These are phyloP conservation scores for Tarsius wallacei DNA, from an alignment of 2,797 vertebrate species.

Conservation along the genomic window DNA sequence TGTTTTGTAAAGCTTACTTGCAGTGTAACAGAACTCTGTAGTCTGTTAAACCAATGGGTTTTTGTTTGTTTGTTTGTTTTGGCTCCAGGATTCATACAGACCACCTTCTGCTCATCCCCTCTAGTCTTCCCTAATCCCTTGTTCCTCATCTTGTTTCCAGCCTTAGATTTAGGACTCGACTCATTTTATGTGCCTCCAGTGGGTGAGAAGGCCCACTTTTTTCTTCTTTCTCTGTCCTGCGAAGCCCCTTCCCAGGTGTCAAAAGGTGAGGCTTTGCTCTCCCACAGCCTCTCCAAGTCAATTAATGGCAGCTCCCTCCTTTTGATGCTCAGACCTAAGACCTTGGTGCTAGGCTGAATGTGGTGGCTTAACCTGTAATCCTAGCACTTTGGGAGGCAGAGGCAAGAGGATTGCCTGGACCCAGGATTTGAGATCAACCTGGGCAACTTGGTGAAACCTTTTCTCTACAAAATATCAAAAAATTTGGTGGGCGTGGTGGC, in stretches of 20 bases:
- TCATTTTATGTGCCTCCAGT: neutral
- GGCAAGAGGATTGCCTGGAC: no score
- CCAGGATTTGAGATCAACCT: no score
- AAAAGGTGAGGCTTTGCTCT: neutral
- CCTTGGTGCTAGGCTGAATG: no score
- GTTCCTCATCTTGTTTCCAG: neutral
- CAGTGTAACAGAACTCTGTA: neutral
- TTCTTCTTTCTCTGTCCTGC: neutral
- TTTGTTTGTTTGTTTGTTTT: neutral
- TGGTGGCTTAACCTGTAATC: no score
- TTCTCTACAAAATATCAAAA: no score
- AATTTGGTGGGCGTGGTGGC: no score
- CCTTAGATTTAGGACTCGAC: neutral
- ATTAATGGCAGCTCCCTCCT: neutral
- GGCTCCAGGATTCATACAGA: neutral
- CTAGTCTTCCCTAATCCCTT: neutral
- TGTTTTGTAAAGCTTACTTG: constrained; percentile 1
- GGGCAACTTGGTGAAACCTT: no score
- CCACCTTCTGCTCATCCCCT: neutral
- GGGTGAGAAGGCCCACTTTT: neutral
- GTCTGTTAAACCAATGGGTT: neutral
- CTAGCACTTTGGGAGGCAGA: no score
- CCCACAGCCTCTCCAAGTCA: neutral
- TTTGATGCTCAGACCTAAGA: neutral
- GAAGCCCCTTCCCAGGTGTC: neutral